Base-by-base conservation (phyloP, 2,797 vertebrate species). In the Labeo calbasu region DNA sequence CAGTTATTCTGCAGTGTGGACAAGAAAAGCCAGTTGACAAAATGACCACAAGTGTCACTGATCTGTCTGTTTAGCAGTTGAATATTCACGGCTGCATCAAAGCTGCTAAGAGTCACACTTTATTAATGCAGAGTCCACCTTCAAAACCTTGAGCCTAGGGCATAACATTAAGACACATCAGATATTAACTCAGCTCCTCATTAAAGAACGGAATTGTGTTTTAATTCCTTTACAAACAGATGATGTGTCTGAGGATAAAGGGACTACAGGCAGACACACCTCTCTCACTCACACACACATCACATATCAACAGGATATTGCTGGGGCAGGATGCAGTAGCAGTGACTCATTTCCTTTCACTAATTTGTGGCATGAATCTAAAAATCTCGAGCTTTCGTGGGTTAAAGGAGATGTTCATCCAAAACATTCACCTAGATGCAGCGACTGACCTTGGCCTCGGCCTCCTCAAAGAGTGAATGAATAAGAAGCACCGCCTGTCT, bases 331-430 rank as follows among this genome's bases (percentile, higher is more conserved):
- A 89, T 86, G 86, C 85, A 86, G 82, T 83, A 81, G 77, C 79
- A 81, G 51, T 86, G 88, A 89, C 86, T 89, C 85, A 89, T 76
- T 87, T 89, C 88, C 88, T 86, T 66, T 85, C 68, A 65, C 65
- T 86, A 78, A 81, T 85, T 85, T 78, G 86, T 75, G 86, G 78
- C 83, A 85, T 86, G 61, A 85, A 87, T 83, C 32, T 46, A 66
- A 55, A 65, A 89, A 89, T 79, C 84, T 77, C 53, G 81, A 53
- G 36, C 81, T 76, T 83, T 82, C 50, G 40, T 53, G 59, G 53
- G 50, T 77, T 82, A 68, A 83, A 82, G 51, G 51, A 77, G 51
- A 84, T 70, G 65, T 78, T 77, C 65, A 70, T 55, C 25, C 59
- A 70, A 82, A 77, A 61, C 25, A 50, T 77, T 69, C 14, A 70